Evolutionary conservation across 2,113 vertebrate genomes (phyloP).

Genomic region (Platycercus adscitus): DNA sequence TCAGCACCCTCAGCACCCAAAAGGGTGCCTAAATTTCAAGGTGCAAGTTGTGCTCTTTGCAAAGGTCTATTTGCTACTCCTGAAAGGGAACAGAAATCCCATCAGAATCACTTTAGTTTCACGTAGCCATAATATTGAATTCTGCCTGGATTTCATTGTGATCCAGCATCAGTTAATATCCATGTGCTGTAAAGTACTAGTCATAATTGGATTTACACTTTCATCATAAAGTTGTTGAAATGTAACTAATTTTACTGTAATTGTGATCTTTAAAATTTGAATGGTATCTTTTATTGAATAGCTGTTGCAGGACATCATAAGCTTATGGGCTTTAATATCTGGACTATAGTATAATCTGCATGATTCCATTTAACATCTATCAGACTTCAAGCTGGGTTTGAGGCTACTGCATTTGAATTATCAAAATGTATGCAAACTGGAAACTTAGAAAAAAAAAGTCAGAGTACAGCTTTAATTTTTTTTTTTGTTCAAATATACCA

Average conservation of each 20-base stretch:
- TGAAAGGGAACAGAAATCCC: neutral
- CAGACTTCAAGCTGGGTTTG: slow-evolving; percentile 42
- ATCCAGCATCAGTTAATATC: neutral
- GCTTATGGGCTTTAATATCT: neutral
- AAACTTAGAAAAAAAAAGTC: neutral
- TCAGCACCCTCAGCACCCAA: neutral
- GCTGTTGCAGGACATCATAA: slow-evolving; percentile 9
- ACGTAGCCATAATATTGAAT: neutral
- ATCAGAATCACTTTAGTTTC: neutral
- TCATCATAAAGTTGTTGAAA: slow-evolving; percentile 32
- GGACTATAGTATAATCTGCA: slow-evolving; percentile 34
- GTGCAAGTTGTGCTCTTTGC: neutral
- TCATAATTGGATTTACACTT: slow-evolving; percentile 25
- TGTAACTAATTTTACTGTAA: slow-evolving; percentile 33
- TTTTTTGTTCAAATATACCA: slow-evolving; percentile 48
- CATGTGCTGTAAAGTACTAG: slow-evolving; percentile 27
- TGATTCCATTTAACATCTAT: neutral
- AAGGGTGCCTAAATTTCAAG: neutral
- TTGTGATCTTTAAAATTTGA: slow-evolving; percentile 39
- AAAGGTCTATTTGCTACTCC: neutral
- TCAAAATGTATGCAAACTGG: neutral
- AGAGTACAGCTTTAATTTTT: neutral
- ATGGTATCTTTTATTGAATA: slow-evolving; percentile 26
- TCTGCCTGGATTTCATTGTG: slow-evolving; percentile 11
- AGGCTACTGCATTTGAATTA: slow-evolving; percentile 28